These are phyloP conservation scores for Nemurella pictetii DNA, from an alignment of 2,888 invertebrate genomes.

Conservation along the genomic window DNA sequence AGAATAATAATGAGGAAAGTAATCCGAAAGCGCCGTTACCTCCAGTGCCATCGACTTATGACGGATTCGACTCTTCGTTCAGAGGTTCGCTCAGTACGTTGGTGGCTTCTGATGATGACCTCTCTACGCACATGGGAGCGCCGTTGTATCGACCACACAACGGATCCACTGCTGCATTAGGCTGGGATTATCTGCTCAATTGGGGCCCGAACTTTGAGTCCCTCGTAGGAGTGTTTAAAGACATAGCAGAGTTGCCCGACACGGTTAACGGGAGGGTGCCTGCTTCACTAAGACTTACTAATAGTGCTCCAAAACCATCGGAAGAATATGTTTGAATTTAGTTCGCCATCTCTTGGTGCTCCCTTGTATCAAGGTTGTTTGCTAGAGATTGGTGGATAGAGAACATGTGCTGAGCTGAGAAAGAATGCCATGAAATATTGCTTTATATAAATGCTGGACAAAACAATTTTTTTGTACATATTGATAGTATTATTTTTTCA, in stretches of 20 bases:
- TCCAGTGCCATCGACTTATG: slow-evolving; percentile 70
- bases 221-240: slow-evolving; percentile 93
- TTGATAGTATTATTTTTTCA: neutral
- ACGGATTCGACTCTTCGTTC: slow-evolving; percentile 92
- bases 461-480: neutral
- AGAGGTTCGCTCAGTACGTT: slow-evolving; percentile 91
- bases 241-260: slow-evolving; percentile 93
- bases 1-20: slow-evolving; percentile 29
- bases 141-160: slow-evolving; percentile 77
- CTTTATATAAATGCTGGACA: neutral
- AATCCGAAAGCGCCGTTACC: slow-evolving; percentile 66
- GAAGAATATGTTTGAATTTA: slow-evolving; percentile 87
- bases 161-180: slow-evolving; percentile 74
- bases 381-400: neutral
- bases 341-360: slow-evolving; percentile 47
- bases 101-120: slow-evolving; percentile 91
- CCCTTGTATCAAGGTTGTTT: slow-evolving; percentile 29
- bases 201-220: slow-evolving; percentile 97
- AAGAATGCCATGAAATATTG: neutral
- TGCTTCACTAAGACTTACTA: slow-evolving; percentile 72
- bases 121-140: slow-evolving; percentile 78
- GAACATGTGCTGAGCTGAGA: neutral
- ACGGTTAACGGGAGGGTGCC: slow-evolving; percentile 73
- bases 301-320: slow-evolving; percentile 80
- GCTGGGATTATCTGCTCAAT: slow-evolving; percentile 93